Evolutionary conservation across 2,113 vertebrate species (phyloP).

Genomic region (Aegotheles bennettii): DNA sequence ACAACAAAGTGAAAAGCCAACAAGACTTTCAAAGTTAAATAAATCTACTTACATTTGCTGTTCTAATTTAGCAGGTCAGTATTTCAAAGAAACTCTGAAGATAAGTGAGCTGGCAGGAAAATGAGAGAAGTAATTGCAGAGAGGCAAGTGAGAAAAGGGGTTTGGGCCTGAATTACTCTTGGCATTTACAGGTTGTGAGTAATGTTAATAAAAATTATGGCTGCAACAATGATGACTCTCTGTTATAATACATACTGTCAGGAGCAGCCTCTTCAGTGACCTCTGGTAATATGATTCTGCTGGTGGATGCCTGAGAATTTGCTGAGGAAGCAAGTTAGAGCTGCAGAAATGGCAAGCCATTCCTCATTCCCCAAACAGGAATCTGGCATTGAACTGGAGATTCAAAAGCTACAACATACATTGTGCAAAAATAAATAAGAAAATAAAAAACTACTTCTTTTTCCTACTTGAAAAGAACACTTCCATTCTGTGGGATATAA

Average conservation of each 20-base stretch:
- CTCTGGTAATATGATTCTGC: conserved; percentile 47
- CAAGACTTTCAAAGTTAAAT: conserved; percentile 49
- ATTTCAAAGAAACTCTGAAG: conserved; percentile 16
- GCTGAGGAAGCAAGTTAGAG: conserved; percentile 45
- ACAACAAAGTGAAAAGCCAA: conserved; percentile 7
- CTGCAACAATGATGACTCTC: conserved; percentile 8
- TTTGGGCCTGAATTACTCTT: conserved; percentile 16
- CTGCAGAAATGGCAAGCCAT: conserved; percentile 33
- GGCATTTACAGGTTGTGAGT: conserved; percentile 1
- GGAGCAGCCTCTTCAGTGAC: conserved; percentile 33
- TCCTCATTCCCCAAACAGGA: conserved; percentile 33
- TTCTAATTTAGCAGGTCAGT: conserved; percentile 2
- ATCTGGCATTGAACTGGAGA: neutral
- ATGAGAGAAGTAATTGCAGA: neutral
- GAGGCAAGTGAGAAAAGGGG: neutral
- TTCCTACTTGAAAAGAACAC: neutral
- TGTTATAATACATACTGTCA: conserved; percentile 20
- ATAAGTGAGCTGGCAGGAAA: conserved; percentile 1
- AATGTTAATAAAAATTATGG: conserved; percentile 60
- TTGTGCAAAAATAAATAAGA: neutral
- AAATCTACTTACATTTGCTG: neutral
- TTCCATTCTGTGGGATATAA: neutral
- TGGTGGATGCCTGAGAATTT: neutral
- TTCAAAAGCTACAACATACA: neutral
- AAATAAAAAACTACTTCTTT: neutral